Evolutionary conservation across 2,888 invertebrate genomes (phyloP).

Genomic region (Metellina segmentata): DNA sequence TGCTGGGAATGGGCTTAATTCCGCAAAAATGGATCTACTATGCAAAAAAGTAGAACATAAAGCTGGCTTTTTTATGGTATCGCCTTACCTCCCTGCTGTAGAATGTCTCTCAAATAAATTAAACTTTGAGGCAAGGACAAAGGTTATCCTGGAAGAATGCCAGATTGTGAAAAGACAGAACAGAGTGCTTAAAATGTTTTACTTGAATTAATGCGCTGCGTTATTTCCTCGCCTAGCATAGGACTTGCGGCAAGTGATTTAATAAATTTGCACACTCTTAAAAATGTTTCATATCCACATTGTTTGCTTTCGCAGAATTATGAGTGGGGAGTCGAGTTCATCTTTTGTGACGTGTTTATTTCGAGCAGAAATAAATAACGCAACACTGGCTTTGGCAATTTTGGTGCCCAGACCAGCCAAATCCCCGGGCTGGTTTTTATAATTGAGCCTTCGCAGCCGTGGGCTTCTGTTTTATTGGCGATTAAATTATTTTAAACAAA

Average conservation of each 20-base stretch:
- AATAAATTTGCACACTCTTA: slow-evolving; percentile 48
- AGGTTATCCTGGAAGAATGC: slow-evolving; percentile 30
- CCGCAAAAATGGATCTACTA: slow-evolving; percentile 43
- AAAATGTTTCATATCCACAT: slow-evolving; percentile 41
- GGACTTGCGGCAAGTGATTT: slow-evolving; percentile 34
- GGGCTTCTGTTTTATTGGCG: not conserved
- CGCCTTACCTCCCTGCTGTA: slow-evolving; percentile 10
- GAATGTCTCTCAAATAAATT: slow-evolving; percentile 33
- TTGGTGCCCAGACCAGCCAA: too few relatives aligned
- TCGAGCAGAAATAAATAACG: slow-evolving; percentile 19
- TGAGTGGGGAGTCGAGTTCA: not conserved
- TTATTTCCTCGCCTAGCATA: slow-evolving; percentile 43
- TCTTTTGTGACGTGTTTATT: slow-evolving; percentile 40
- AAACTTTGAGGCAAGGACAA: slow-evolving; percentile 37
- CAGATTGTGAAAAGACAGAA: slow-evolving; percentile 26
- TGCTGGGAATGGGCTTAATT: slow-evolving; percentile 48
- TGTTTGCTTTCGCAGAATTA: slow-evolving; percentile 42
- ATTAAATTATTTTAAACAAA: not conserved
- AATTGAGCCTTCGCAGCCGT: not conserved
- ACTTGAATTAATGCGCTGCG: slow-evolving; percentile 43
- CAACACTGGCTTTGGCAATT: too few relatives aligned
- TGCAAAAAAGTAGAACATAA: slow-evolving; percentile 41
- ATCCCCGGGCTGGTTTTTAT: not conserved
- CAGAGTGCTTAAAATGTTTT: slow-evolving; percentile 60
- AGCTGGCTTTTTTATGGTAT: slow-evolving; percentile 49